These are phyloP conservation scores for Cirrhinus mrigala DNA, from an alignment of 2,797 vertebrate species.

Conservation along the genomic window DNA sequence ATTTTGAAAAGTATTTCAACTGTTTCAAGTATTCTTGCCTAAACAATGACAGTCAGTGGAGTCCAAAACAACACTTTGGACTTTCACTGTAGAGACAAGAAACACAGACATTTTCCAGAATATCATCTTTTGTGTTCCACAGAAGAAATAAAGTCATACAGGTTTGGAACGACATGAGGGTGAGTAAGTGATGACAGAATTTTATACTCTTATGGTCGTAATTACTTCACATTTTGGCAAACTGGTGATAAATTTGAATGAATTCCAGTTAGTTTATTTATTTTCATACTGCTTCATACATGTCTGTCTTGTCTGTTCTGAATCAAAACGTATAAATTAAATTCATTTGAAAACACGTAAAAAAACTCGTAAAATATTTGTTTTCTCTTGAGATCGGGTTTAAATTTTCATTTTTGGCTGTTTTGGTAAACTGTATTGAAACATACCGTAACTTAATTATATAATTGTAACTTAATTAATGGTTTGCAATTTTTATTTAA, in stretches of 20 bases:
- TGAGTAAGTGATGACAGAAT: neutral
- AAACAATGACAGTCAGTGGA: neutral
- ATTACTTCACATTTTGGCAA: neutral
- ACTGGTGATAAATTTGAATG: neutral
- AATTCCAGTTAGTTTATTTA: neutral
- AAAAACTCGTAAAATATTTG: neutral
- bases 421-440: neutral
- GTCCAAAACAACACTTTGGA: neutral
- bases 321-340: too few relatives aligned
- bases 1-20: neutral
- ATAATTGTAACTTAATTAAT: too few relatives aligned
- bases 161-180: neutral
- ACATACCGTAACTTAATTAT: neutral
- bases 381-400: neutral
- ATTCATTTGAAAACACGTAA: too few relatives aligned
- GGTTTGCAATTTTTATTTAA: neutral
- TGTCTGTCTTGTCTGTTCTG: too few relatives aligned
- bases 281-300: neutral
- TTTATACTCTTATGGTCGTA: neutral
- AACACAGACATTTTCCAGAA: neutral
- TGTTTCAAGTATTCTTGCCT: neutral
- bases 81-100: neutral
- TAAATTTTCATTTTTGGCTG: neutral
- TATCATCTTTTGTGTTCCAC: neutral
- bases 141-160: neutral